These are phyloP conservation scores for Hypsopygia costalis DNA, from an alignment of 2,888 invertebrate genomes.

Conservation along the genomic window DNA sequence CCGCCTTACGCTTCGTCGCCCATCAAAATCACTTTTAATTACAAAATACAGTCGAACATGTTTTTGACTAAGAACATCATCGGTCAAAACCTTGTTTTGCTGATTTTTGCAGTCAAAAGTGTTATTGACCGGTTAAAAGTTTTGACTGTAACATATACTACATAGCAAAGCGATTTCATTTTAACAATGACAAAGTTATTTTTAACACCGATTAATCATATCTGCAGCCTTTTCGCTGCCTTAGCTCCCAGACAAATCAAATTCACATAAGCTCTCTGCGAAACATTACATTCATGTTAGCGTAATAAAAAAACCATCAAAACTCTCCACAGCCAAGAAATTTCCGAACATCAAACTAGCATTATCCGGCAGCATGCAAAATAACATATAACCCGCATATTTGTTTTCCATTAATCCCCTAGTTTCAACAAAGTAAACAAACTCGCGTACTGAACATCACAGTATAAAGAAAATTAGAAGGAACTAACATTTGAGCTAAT, in stretches of 20 bases:
- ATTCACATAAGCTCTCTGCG: constrained; percentile 27
- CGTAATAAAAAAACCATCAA: not conserved
- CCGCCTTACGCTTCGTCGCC: no score
- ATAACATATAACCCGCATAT: constrained; percentile 15
- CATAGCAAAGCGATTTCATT: no score
- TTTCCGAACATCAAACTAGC: constrained; percentile 1
- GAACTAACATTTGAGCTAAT: no score
- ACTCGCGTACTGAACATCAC: constrained; percentile 1
- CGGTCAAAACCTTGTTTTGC: no score
- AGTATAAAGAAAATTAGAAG: not conserved
- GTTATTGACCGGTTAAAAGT: no score
- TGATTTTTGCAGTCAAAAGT: no score
- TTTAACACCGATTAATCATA: not conserved
- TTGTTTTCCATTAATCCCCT: constrained; percentile 17
- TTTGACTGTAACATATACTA: no score
- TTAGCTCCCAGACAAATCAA: constrained; percentile 27
- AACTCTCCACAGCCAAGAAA: not conserved
- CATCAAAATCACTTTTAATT: no score
- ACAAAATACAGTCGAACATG: no score
- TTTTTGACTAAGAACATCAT: no score
- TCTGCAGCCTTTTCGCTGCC: not conserved
- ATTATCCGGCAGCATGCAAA: constrained; percentile 11
- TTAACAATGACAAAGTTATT: no score
- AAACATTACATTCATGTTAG: not conserved
- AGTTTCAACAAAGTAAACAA: constrained; percentile 12